Conservation (phyloP, 2,888 invertebrate species). For the Chrysodeixis includens region DNA sequence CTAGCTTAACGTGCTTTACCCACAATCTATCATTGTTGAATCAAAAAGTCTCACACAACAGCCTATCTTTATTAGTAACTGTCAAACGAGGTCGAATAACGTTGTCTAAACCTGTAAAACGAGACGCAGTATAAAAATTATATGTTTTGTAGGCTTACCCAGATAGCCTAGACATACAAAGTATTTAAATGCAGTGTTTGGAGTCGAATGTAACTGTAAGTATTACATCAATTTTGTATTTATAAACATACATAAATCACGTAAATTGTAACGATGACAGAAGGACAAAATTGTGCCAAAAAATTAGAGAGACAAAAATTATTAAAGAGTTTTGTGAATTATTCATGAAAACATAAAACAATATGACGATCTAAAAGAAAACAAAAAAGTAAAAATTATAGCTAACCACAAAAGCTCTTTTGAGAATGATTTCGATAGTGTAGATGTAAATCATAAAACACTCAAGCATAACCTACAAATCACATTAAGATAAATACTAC, state of each 20-base stretch:
- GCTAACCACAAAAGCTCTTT: not conserved
- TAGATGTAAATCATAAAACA: not conserved
- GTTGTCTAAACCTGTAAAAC: slow-evolving; percentile 37
- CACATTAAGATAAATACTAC: not conserved
- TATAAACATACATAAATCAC: too few species aligned
- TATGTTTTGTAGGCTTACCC: slow-evolving; percentile 40
- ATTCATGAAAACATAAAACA: too few species aligned
- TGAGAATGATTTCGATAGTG: not conserved
- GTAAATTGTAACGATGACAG: too few species aligned
- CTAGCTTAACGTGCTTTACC: not conserved
- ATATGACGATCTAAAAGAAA: not conserved
- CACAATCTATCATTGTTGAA: not conserved
- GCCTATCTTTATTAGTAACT: not conserved
- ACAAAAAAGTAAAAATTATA: not conserved
- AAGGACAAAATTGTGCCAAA: too few species aligned
- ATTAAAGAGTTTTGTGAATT: too few species aligned
- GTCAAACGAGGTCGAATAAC: slow-evolving; percentile 31
- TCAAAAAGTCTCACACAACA: not conserved
- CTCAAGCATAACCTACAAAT: not conserved
- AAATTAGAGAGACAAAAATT: too few species aligned
- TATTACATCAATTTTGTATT: too few species aligned
- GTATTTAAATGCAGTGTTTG: slow-evolving; percentile 32
- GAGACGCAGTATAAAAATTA: slow-evolving; percentile 38
- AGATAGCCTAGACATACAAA: slow-evolving; percentile 58
- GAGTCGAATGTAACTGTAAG: not conserved